A percentile compares a stretch with the other conserved stretches of the same genome.
Evolutionary conservation across 2,888 invertebrate species (phyloP).

Genomic region (Sipha maydis): DNA sequence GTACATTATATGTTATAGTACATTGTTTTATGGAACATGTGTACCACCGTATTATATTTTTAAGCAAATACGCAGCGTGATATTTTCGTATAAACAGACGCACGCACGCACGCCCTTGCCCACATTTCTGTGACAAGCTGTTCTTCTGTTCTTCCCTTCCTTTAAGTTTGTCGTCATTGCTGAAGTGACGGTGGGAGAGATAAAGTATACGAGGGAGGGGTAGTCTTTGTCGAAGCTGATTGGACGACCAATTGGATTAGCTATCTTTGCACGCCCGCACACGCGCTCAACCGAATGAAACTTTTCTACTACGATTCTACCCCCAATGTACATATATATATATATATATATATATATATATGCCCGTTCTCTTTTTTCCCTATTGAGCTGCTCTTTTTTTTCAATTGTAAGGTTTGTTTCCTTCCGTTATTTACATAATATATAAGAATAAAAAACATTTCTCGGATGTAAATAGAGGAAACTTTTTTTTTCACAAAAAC

Average conservation of each 20-base stretch:
- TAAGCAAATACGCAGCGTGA: too few species aligned
- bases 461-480: neutral
- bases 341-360: neutral
- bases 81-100: neutral
- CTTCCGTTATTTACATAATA: slow-evolving; percentile 55
- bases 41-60: too few species aligned
- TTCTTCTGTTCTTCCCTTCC: neutral
- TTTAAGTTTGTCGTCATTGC: neutral
- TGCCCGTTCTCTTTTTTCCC: neutral
- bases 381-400: neutral
- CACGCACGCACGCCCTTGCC: neutral
- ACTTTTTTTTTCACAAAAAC: slow-evolving; percentile 8
- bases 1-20: too few species aligned
- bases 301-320: slow-evolving; percentile 3
- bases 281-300: slow-evolving; percentile 59
- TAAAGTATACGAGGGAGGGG: neutral
- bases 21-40: too few species aligned
- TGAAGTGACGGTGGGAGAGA: neutral
- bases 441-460: slow-evolving; percentile 37
- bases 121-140: neutral
- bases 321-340: neutral
- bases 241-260: slow-evolving; percentile 61
- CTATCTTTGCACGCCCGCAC: slow-evolving; percentile 61
- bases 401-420: slow-evolving; percentile 40
- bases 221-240: slow-evolving; percentile 55